Conservation (phyloP, 2,888 invertebrate species). For the Margaritifera margaritifera region DNA sequence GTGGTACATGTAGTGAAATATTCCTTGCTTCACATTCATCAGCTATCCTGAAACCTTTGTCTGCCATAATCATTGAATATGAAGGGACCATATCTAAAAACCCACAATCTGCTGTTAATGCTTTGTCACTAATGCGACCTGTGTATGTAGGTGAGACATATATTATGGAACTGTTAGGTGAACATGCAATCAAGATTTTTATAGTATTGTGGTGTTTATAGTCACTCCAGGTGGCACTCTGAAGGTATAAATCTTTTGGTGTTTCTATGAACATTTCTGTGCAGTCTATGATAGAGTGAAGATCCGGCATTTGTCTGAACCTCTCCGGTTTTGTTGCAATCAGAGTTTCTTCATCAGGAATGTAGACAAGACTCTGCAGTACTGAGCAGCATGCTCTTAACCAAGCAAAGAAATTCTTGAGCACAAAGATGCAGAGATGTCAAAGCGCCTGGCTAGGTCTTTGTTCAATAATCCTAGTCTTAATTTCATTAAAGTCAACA, state of each 20-base stretch:
- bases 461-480: slow-evolving; percentile 20
- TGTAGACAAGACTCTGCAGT: slow-evolving; percentile 14
- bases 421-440: slow-evolving; percentile 19
- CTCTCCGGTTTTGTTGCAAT: slow-evolving; percentile 23
- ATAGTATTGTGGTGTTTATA: slow-evolving; percentile 48
- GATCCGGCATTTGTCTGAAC: slow-evolving; percentile 16
- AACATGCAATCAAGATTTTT: slow-evolving; percentile 30
- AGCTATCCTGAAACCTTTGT: slow-evolving; percentile 16
- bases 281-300: slow-evolving; percentile 30
- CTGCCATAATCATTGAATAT: slow-evolving; percentile 31
- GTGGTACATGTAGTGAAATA: slow-evolving; percentile 8
- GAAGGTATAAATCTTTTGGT: slow-evolving; percentile 28
- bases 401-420: slow-evolving; percentile 27
- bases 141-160: slow-evolving; percentile 35
- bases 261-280: slow-evolving; percentile 33
- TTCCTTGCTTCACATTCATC: slow-evolving; percentile 12
- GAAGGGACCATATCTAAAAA: slow-evolving; percentile 23
- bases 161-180: too few species aligned
- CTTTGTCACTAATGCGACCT: slow-evolving; percentile 34
- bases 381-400: slow-evolving; percentile 13
- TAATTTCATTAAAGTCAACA: too few species aligned
- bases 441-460: slow-evolving; percentile 28
- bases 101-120: slow-evolving; percentile 30
- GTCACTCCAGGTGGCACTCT: slow-evolving; percentile 34
- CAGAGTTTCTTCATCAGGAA: slow-evolving; percentile 18